Percentiles rank a stretch among this genome's conserved stretches.
Evolutionary conservation across 1,140 invertebrate species (phyloP).

Genomic region (Mamestra configurata): DNA sequence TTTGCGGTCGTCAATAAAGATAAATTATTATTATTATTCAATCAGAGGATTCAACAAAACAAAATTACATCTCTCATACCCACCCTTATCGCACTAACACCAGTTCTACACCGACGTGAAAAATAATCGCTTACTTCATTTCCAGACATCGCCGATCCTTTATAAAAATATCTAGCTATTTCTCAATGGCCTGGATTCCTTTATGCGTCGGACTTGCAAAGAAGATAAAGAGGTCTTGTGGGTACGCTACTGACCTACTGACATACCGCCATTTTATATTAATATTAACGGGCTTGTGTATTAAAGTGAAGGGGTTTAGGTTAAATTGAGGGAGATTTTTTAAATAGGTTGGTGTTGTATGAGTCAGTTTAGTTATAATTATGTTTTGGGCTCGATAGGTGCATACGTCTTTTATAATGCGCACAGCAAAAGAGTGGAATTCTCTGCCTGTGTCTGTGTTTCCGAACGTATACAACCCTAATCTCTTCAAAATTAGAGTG

Average conservation of each 20-base stretch:
- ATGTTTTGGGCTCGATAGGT: no score
- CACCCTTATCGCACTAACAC: not conserved
- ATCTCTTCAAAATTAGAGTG: no score
- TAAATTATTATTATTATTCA: no score
- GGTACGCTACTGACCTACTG: slow-evolving; percentile 4
- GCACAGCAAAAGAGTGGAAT: no score
- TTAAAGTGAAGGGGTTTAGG: not conserved
- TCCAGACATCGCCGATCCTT: not conserved
- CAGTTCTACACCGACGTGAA: not conserved
- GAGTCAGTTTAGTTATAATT: no score
- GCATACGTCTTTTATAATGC: no score
- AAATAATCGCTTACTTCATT: not conserved
- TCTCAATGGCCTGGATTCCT: slow-evolving; percentile 24
- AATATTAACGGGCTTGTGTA: slow-evolving; percentile 9
- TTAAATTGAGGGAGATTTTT: not conserved
- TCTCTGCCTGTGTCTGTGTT: no score
- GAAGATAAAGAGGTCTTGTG: slow-evolving; percentile 19
- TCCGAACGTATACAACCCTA: no score
- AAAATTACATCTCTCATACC: no score
- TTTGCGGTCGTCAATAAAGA: no score
- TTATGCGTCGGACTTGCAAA: slow-evolving; percentile 18
- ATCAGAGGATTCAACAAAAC: no score
- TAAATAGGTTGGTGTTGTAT: not conserved
- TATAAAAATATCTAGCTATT: slow-evolving; percentile 26
- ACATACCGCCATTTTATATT: not conserved